Conservation (phyloP, 2,113 vertebrate genomes). For the Nerophis ophidion region DNA sequence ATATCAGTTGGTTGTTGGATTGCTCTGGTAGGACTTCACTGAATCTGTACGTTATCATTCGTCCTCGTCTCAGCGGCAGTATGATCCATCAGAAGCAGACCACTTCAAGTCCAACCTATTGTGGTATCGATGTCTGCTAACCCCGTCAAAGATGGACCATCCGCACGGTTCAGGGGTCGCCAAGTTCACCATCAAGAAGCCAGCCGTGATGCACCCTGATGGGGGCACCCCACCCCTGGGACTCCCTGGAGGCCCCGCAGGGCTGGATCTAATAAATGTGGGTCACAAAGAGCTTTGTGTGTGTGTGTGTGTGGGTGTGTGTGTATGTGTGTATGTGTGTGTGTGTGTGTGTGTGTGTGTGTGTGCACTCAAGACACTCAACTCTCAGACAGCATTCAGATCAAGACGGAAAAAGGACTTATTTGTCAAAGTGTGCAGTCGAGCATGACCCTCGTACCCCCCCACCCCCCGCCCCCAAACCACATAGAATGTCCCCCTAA, state of each 20-base stretch:
- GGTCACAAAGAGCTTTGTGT: constrained; percentile 47
- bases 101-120: constrained; percentile 1
- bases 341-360: constrained; percentile 15
- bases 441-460: constrained; percentile 25
- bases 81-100: not conserved
- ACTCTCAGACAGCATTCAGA: constrained; percentile 56
- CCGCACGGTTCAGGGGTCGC: constrained; percentile 10
- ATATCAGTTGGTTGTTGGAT: too few relatives aligned
- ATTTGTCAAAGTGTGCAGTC: constrained; percentile 45
- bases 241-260: constrained; percentile 40
- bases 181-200: constrained; percentile 17
- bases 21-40: too few relatives aligned
- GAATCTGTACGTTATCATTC: not conserved
- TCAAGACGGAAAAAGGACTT: constrained; percentile 45
- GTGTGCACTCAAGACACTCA: constrained; percentile 24
- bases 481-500: too few relatives aligned
- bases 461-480: too few relatives aligned
- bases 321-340: constrained; percentile 16
- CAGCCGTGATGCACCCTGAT: constrained; percentile 13
- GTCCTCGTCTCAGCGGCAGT: constrained; percentile 4
- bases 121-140: constrained; percentile 4
- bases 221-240: constrained; percentile 24
- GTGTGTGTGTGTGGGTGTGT: constrained; percentile 6
- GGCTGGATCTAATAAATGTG: constrained; percentile 52
- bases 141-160: constrained; percentile 4